Evolutionary conservation across 2,888 invertebrate species (phyloP).

Genomic region (Pseudococcus viburni): DNA sequence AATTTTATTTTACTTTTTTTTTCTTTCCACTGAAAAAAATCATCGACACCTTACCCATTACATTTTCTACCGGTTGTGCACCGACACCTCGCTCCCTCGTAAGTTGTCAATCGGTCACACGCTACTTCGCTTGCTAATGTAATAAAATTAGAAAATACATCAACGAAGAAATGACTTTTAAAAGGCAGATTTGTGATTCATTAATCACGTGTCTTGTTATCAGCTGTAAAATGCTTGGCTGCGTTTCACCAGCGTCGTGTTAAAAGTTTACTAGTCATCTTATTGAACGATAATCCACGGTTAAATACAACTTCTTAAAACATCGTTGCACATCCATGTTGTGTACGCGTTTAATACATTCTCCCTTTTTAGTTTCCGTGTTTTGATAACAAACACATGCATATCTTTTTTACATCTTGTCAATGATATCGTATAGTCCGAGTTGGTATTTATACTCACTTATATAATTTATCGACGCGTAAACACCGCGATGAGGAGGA

Average conservation of each 20-base stretch:
- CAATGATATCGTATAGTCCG: constrained; percentile 48
- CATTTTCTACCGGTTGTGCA: neutral
- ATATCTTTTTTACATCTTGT: constrained; percentile 49
- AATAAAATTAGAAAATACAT: constrained; percentile 57
- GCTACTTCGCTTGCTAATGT: constrained; percentile 41
- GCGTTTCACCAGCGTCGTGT: constrained; percentile 61
- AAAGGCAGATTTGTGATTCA: constrained; percentile 66
- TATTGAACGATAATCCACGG: constrained; percentile 63
- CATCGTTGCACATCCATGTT: constrained; percentile 48
- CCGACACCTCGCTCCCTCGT: neutral
- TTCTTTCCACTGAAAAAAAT: neutral
- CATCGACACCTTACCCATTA: neutral
- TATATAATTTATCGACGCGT: constrained; percentile 49
- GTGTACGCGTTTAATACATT: constrained; percentile 32
- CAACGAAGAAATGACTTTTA: constrained; percentile 57
- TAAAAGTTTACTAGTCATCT: constrained; percentile 65
- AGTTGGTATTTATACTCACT: constrained; percentile 44
- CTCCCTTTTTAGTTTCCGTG: constrained; percentile 49
- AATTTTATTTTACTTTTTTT: neutral
- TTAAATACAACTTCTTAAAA: constrained; percentile 54
- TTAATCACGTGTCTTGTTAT: constrained; percentile 66
- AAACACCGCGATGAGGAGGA: constrained; percentile 39
- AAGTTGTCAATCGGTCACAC: constrained; percentile 34
- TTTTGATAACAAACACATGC: constrained; percentile 49
- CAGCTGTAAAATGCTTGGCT: constrained; percentile 66